Evolutionary conservation across 2,797 vertebrate genomes (phyloP).

Genomic region (Poeciliopsis presidionis): DNA sequence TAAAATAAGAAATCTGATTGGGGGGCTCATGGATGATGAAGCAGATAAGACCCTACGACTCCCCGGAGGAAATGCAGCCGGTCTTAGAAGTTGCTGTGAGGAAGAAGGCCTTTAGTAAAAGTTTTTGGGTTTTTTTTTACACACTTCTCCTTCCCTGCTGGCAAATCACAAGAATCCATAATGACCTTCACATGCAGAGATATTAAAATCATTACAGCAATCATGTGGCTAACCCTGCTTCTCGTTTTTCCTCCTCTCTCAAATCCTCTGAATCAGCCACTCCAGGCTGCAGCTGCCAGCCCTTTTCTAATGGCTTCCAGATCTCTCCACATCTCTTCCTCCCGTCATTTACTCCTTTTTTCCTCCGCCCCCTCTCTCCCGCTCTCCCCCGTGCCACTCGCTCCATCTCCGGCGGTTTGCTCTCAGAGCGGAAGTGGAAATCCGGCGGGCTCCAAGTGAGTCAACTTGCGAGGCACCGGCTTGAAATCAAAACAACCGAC

Average conservation of each 20-base stretch:
- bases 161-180: constrained; percentile 61
- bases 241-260: constrained; percentile 41
- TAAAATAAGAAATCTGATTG: constrained; percentile 41
- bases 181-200: constrained; percentile 68
- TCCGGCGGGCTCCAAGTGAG: constrained; percentile 71
- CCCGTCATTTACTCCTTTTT: constrained; percentile 47
- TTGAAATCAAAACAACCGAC: constrained; percentile 74
- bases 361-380: not conserved
- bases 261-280: constrained; percentile 72
- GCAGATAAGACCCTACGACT: constrained; percentile 43
- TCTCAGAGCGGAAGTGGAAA: constrained; percentile 78
- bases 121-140: constrained; percentile 17
- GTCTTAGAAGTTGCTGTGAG: constrained; percentile 30
- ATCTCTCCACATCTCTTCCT: constrained; percentile 63
- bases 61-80: constrained; percentile 38
- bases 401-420: constrained; percentile 18
- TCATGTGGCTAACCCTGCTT: constrained; percentile 58
- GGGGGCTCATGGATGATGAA: constrained; percentile 39
- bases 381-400: no score
- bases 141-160: constrained; percentile 57
- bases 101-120: constrained; percentile 38
- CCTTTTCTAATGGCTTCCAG: constrained; percentile 74
- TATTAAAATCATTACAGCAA: constrained; percentile 74
- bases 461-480: constrained; percentile 70
- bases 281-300: constrained; percentile 70